Conservation (phyloP, 2,888 invertebrate species). For the Rhodophaea formosa region DNA sequence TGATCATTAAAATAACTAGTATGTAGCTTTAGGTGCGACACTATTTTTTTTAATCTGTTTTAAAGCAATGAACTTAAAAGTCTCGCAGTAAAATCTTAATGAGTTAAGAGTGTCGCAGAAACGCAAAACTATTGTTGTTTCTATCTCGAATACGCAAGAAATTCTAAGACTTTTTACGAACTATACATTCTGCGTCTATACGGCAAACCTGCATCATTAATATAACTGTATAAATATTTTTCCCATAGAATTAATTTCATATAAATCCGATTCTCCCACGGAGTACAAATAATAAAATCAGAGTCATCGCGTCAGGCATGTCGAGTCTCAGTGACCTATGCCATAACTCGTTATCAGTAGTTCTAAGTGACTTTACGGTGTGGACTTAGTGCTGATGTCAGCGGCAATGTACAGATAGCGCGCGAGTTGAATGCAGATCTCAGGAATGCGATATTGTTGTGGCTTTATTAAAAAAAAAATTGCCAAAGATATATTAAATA, state of each 20-base stretch:
- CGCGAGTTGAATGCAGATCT: no score
- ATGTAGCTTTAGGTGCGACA: no score
- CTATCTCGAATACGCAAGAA: no score
- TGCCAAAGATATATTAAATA: no score
- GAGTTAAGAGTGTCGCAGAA: no score
- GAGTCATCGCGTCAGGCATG: constrained; percentile 37
- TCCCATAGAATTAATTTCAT: constrained; percentile 26
- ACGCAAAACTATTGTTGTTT: no score
- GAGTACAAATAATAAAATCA: constrained; percentile 37
- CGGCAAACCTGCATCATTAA: constrained; percentile 10
- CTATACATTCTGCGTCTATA: not conserved
- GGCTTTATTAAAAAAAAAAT: no score
- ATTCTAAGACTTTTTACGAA: not conserved
- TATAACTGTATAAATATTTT: constrained; percentile 20
- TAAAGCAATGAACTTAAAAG: no score
- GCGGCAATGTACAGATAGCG: not conserved
- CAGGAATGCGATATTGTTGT: no score
- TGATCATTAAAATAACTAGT: no score
- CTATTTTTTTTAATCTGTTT: no score
- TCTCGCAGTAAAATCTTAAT: no score
- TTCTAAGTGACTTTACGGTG: constrained; percentile 2
- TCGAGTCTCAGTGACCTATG: constrained; percentile 30
- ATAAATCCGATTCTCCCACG: constrained; percentile 31
- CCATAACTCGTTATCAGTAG: constrained; percentile 37
- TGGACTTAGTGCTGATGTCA: not conserved